Evolutionary conservation across 92 coral and sea anemone genomes (phyloP).

Genomic region (Epizoanthus rinbou): DNA sequence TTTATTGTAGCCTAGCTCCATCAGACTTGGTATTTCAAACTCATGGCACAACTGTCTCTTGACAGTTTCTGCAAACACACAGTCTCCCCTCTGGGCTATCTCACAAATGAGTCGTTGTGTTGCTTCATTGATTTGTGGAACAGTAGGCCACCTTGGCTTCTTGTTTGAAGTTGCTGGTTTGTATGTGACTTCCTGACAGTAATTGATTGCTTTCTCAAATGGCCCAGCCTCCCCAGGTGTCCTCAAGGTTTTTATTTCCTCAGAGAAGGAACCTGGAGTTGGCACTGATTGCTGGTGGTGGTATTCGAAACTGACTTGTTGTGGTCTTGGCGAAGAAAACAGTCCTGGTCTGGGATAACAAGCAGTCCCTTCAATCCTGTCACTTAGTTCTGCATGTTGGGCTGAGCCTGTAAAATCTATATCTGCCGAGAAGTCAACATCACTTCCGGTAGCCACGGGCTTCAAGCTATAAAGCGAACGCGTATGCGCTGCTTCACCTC

Average conservation of each 20-base stretch:
- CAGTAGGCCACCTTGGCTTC: slow-evolving; percentile 18
- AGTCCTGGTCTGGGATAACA: too few species aligned
- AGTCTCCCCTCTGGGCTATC: slow-evolving; percentile 60
- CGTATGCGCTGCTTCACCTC: neutral
- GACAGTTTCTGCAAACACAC: slow-evolving; percentile 73
- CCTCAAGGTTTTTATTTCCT: slow-evolving; percentile 18
- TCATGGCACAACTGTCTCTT: slow-evolving; percentile 61
- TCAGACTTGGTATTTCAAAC: slow-evolving; percentile 52
- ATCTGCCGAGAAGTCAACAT: too few species aligned
- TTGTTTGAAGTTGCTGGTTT: neutral
- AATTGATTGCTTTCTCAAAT: slow-evolving; percentile 51
- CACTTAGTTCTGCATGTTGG: neutral
- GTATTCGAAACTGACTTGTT: neutral
- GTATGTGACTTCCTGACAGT: slow-evolving; percentile 17
- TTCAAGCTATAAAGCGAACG: neutral
- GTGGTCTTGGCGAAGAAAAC: neutral
- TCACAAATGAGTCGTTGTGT: slow-evolving; percentile 55
- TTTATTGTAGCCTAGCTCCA: slow-evolving; percentile 52
- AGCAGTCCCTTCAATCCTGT: too few species aligned
- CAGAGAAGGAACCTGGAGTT: neutral
- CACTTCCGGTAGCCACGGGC: too few species aligned
- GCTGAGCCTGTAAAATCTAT: too few species aligned
- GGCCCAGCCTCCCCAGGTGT: slow-evolving; percentile 50
- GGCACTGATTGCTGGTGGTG: neutral
- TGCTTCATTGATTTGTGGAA: slow-evolving; percentile 58